Evolutionary conservation across 2,888 invertebrate species (phyloP).

Genomic region (Sinohyriopsis cumingii): DNA sequence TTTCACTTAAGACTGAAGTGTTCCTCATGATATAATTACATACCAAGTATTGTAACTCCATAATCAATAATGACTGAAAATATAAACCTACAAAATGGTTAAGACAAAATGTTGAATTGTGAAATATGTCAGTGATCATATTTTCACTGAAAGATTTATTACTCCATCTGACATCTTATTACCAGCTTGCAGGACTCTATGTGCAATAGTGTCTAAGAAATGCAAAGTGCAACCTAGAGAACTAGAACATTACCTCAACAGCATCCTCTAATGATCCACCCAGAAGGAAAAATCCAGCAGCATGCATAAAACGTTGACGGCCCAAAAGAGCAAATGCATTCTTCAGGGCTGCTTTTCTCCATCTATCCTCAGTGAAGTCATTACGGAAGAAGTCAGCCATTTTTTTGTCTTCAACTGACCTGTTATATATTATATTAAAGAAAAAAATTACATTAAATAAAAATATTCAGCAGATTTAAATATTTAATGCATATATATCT

Average conservation of each 20-base stretch:
- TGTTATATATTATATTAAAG: constrained; percentile 49
- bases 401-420: constrained; percentile 87
- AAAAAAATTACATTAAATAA: background rate
- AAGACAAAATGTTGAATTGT: too few species aligned
- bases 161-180: too few species aligned
- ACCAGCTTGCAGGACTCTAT: too few species aligned
- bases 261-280: constrained; percentile 96
- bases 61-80: too few species aligned
- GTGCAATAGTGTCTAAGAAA: too few species aligned
- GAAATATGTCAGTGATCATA: too few species aligned
- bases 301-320: constrained; percentile 94
- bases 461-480: background rate
- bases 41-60: too few species aligned
- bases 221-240: background rate
- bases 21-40: too few species aligned
- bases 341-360: constrained; percentile 97
- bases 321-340: constrained; percentile 97
- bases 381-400: constrained; percentile 97
- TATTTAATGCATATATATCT: too few species aligned
- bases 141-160: too few species aligned
- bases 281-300: constrained; percentile 97
- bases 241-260: constrained; percentile 81
- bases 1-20: too few species aligned
- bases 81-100: too few species aligned
- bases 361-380: constrained; percentile 92